phyloP scores from a whole-genome alignment of 1,140 invertebrate genomes.

The Diachasma alloeum region DNA sequence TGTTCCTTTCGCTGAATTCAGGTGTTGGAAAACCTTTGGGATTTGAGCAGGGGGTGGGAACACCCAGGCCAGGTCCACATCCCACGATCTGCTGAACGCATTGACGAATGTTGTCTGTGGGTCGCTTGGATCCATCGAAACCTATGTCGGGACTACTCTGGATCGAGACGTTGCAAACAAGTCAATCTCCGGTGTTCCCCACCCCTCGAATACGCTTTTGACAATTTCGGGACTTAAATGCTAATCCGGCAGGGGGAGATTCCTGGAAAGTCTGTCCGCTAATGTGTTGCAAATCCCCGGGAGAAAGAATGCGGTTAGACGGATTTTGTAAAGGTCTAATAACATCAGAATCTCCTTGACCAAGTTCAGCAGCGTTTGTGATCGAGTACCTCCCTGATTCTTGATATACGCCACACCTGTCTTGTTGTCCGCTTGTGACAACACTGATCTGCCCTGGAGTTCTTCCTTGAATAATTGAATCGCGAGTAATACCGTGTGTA shows the following conservation, averaged over 20 bases:
- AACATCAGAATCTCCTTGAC: slow-evolving; percentile 23
- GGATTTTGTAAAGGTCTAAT: slow-evolving; percentile 32
- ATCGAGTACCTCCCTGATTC: slow-evolving; percentile 37
- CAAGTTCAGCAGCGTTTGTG: slow-evolving; percentile 15
- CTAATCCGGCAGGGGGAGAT: slow-evolving; percentile 28
- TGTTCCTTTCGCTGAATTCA: slow-evolving; percentile 23
- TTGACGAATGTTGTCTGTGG: background rate
- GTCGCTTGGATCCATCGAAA: slow-evolving; percentile 15
- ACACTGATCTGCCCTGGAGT: slow-evolving; percentile 23
- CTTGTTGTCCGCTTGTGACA: slow-evolving; percentile 49
- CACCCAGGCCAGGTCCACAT: slow-evolving; percentile 13
- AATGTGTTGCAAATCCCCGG: slow-evolving; percentile 34
- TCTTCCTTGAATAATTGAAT: slow-evolving; percentile 27
- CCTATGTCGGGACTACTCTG: slow-evolving; percentile 23
- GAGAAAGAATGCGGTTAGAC: slow-evolving; percentile 23
- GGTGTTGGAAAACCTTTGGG: slow-evolving; percentile 36
- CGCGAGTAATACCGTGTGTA: slow-evolving; percentile 40
- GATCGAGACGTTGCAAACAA: slow-evolving; percentile 26
- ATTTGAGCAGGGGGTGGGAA: slow-evolving; percentile 37
- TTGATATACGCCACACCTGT: slow-evolving; percentile 36
- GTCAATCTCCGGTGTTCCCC: slow-evolving; percentile 26
- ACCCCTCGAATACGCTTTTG: slow-evolving; percentile 15
- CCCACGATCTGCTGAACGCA: slow-evolving; percentile 18
- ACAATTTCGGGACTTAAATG: slow-evolving; percentile 22
- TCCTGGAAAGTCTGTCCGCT: slow-evolving; percentile 33